Conservation (phyloP, 2,888 invertebrate genomes). For the Tanaodytes sp. region DNA sequence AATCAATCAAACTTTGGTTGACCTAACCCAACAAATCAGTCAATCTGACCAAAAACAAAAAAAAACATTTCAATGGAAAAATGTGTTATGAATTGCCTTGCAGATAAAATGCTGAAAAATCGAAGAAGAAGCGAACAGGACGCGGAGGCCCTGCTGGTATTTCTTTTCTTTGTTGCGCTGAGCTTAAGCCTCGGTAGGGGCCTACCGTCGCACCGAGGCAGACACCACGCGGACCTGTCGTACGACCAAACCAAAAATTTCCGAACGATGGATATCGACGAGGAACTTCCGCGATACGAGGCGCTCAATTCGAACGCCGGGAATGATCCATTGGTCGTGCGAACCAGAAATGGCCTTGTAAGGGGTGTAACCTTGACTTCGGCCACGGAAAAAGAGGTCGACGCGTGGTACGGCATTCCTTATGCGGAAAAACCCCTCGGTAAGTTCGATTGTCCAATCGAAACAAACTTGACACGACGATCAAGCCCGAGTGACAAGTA, state of each 20-base stretch:
- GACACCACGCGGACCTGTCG: constrained; percentile 68
- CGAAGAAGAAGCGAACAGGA: constrained; percentile 61
- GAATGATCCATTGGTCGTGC: constrained; percentile 83
- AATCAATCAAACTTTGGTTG: too few species aligned
- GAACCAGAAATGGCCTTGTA: constrained; percentile 85
- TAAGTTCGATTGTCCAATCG: too few species aligned
- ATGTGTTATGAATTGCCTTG: constrained; percentile 1
- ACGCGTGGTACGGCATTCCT: constrained; percentile 88
- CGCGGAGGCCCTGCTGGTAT: constrained; percentile 63
- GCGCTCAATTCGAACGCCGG: constrained; percentile 72
- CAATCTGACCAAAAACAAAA: too few species aligned
- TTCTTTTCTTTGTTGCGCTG: constrained; percentile 57
- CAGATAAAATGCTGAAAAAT: constrained; percentile 65
- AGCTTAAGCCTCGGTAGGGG: constrained; percentile 63
- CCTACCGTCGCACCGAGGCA: constrained; percentile 68
- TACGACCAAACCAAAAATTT: constrained; percentile 62
- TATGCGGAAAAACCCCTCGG: constrained; percentile 86
- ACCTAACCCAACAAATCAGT: too few species aligned
- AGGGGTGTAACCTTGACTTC: constrained; percentile 83
- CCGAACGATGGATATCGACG: constrained; percentile 65
- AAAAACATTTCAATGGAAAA: not conserved
- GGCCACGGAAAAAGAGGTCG: constrained; percentile 85
- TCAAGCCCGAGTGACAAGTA: constrained; percentile 27
- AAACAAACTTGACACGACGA: constrained; percentile 24
- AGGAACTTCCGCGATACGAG: constrained; percentile 69